Evolutionary conservation across 2,888 invertebrate species (phyloP), one percentile per base, ranked within the genome.

Genomic region (Falcaria lacertinaria): DNA sequence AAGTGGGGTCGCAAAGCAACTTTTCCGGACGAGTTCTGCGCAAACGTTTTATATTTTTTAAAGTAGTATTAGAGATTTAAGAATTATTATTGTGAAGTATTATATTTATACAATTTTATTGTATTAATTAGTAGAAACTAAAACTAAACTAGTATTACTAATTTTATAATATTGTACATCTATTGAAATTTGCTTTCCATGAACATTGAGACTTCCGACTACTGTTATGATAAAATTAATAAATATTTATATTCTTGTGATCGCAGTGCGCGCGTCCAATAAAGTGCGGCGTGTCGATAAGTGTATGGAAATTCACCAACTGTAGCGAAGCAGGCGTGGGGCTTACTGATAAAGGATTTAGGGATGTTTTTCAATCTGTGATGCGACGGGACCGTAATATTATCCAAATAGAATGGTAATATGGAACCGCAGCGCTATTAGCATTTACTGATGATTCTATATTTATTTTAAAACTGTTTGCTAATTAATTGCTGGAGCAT

Each of bases 311-410:
- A 79, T 77, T 77, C 64, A 64, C 60, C 57, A 60, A 57, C 61
- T 60, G 60, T 58, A 62, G 64, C 42, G 57, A 60, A 63, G 64
- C 66, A 59, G 66, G 78, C 76, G 70, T 80, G 82, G 62, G 69
- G 52, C 55, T 53, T 42, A 47, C 74, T 74, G 81, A 82, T 82
- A 82, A 80, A 71, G 70, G 79, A 68, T 73, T 80, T 74, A 70
- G 66, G 72, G 72, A 65, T 72, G 64, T 74, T 79, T 80, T 75
- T 76, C 74, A 76, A 78, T 72, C 64, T 55, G 52, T 64, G 63
- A 59, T 64, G 60, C 59, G 57, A 57, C 58, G 61, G 65, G 62
- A 60, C 59, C 48, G 60, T 69, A 70, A 66, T 74, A 74, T 70
- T 60, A 67, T 57, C 62, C 52, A 50, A 60, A 66, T 69, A 66